Base-by-base conservation (phyloP, 1,140 invertebrate species). In the Cheumatopsyche charites region DNA sequence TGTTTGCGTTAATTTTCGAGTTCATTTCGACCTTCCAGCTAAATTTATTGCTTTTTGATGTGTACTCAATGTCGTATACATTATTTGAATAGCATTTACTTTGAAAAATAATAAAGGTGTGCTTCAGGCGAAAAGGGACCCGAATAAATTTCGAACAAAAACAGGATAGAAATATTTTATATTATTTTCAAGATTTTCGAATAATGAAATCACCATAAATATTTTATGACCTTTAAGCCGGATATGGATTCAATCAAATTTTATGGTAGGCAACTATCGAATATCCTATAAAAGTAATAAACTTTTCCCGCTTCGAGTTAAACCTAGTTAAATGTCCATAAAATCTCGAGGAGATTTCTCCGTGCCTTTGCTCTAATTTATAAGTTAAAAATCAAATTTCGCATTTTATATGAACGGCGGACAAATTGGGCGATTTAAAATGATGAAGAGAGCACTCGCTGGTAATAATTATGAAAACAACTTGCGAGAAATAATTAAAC, bases 231-330 rank as follows among this genome's bases (percentile, higher is more conserved):
- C 55, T 58, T 23, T 25, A 58, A 58, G 55, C 55, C n/a, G 55
- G 55, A 58, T 58, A 58, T 58, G 55, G 55, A 58, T 58, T 58
- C 55, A 58, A 58, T 58, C 55, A 58, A 58, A 58, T 58, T 58
- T 58, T 58, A 58, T 58, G 55, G 55, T 58, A 58, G 55, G 55
- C 55, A 58, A 58, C 55, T 58, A 58, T 58, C 55, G 55, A 58
- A 58, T 25, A 58, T 58, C 55, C 55, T 11, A 58, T 58, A 58
- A 58, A 58, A 58, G 55, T 26, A 58, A 58, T 58, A 58, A 58
- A 58, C 55, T 58, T 13, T 26, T 58, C 55, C 23, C 55, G 55
- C 23, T 58, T 17, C 7, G 55, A 58, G 55, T 58, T 58, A 58
- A 58, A 58, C 55, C 55, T 23, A 58, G 55, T 58, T 58, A 58